These are phyloP conservation scores for Argyrosomus japonicus DNA, from an alignment of 2,113 vertebrate genomes.

Conservation along the genomic window DNA sequence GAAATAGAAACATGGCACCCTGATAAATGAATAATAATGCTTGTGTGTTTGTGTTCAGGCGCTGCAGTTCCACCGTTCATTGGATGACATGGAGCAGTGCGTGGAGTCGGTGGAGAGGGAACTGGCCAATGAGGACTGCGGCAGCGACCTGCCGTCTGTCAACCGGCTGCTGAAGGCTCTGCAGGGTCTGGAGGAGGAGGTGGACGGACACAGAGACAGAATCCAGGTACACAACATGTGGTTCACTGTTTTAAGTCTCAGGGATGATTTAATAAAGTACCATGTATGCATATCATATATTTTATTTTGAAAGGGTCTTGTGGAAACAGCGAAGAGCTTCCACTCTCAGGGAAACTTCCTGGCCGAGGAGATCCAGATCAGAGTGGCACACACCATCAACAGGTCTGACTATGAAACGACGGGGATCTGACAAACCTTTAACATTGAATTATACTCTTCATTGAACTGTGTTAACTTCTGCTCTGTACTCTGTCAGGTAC, in stretches of 20 bases:
- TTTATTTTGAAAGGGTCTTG: constrained; percentile 72
- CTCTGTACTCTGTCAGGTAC: constrained; percentile 77
- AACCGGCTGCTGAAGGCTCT: constrained; percentile 85
- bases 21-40: too few species aligned
- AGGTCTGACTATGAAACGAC: constrained; percentile 77
- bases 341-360: constrained; percentile 86
- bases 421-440: too few species aligned
- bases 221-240: constrained; percentile 58
- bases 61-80: constrained; percentile 83
- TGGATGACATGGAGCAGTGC: constrained; percentile 88
- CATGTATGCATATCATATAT: not conserved
- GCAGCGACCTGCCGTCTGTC: constrained; percentile 81
- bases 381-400: constrained; percentile 81
- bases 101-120: constrained; percentile 85
- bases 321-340: constrained; percentile 82
- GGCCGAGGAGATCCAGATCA: constrained; percentile 84
- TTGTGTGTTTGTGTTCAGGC: constrained; percentile 77
- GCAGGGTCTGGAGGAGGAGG: constrained; percentile 86
- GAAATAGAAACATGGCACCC: too few species aligned
- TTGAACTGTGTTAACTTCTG: not conserved
- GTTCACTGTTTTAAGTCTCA: not conserved
- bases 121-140: constrained; percentile 75
- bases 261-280: too few species aligned
- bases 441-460: too few species aligned
- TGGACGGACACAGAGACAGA: constrained; percentile 79